Conservation (phyloP, 2,888 invertebrate genomes). For the Minunthozetes semirufus region DNA sequence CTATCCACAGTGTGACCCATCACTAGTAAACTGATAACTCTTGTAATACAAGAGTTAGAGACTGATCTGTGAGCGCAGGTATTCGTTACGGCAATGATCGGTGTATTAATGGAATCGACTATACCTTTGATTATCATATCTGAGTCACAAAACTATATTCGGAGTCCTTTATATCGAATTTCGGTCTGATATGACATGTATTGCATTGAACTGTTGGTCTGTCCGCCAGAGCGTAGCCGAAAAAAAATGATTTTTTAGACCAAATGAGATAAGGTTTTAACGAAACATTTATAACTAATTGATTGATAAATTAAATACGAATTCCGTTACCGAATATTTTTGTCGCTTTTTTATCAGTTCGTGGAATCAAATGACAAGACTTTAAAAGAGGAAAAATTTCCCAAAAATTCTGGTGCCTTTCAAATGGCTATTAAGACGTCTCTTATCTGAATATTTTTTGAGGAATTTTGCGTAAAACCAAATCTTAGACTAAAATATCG, state of each 20-base stretch:
- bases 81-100: too few relatives aligned
- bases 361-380: neutral
- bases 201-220: neutral
- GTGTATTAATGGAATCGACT: too few relatives aligned
- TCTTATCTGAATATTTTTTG: neutral
- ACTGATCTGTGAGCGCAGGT: too few relatives aligned
- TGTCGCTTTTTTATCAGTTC: neutral
- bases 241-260: slow-evolving; percentile 20
- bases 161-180: too few relatives aligned
- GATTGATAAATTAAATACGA: slow-evolving; percentile 2
- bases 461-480: neutral
- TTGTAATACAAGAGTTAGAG: too few relatives aligned
- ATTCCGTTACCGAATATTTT: neutral
- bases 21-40: too few relatives aligned
- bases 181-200: too few relatives aligned
- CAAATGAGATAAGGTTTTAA: neutral
- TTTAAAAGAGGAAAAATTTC: neutral
- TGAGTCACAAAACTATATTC: too few relatives aligned
- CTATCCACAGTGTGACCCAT: too few relatives aligned
- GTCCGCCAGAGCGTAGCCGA: slow-evolving; percentile 9
- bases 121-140: too few relatives aligned
- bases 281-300: slow-evolving; percentile 19
- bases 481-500: neutral
- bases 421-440: neutral
- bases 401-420: neutral